A percentile compares a stretch with the other conserved stretches of the same genome.
phyloP scores from a whole-genome alignment of 2,888 invertebrate genomes.

The Philopedon plagiatum region DNA sequence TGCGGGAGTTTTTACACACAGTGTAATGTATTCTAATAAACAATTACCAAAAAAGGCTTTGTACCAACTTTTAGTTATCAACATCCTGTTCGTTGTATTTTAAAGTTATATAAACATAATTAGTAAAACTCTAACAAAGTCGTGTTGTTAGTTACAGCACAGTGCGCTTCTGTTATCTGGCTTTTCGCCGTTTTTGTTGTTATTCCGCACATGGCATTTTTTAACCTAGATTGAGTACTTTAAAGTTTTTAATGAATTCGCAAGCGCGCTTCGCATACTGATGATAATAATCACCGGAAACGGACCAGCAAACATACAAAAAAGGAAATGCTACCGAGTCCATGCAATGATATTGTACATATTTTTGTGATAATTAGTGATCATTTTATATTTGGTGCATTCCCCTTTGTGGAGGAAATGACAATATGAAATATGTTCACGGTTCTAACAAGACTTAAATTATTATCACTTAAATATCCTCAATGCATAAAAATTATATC shows the following conservation, averaged over 20 bases:
- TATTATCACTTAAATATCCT: no score
- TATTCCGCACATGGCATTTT: slow-evolving; percentile 7
- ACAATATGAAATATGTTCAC: background rate
- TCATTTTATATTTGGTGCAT: background rate
- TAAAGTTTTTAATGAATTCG: slow-evolving; percentile 11
- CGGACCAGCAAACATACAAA: slow-evolving; percentile 7
- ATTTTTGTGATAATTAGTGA: slow-evolving; percentile 20
- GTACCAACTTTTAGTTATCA: no score
- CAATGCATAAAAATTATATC: no score
- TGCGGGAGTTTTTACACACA: no score
- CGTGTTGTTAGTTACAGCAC: background rate
- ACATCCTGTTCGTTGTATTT: no score
- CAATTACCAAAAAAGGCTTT: no score
- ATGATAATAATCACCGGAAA: slow-evolving; percentile 12
- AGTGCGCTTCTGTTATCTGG: background rate
- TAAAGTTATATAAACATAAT: no score
- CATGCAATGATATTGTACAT: slow-evolving; percentile 1
- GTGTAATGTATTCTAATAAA: no score
- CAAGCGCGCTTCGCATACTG: slow-evolving; percentile 10
- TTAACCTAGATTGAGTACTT: slow-evolving; percentile 3
- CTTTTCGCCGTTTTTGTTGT: background rate
- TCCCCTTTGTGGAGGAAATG: background rate
- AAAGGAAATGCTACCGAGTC: slow-evolving; percentile 14
- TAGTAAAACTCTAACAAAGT: no score
- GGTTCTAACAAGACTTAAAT: no score